Base-by-base conservation (phyloP, 1,140 invertebrate genomes). In the Tetramorium alpestre region DNA sequence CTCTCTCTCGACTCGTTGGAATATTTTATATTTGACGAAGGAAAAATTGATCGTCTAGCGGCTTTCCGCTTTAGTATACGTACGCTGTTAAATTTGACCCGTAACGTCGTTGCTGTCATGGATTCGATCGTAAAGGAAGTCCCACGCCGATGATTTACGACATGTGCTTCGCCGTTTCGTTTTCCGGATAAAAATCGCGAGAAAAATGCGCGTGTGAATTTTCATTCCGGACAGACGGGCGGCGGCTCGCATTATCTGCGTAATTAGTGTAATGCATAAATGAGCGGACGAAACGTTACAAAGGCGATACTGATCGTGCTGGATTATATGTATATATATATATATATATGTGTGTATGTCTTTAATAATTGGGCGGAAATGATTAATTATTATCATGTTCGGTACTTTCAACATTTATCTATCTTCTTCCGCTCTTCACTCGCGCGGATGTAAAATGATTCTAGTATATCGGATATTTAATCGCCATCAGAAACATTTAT, bases 11-110 rank as follows among this genome's bases (percentile, higher is more conserved):
- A n/a, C 85, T 90, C 86, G 78, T 90, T 90, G 54, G 54, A 90
- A 89, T 92, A 91, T 89, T 92, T 92, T 60, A 89, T 51, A 65
- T 78, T 77, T n/a, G 51, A 76, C 44, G 60, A 78, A 81, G 73
- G 33, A 56, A 58, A 49, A 54, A 70, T 58, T 65, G 58, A 86
- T 88, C 70, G 67, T 22, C 64, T n/a, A 13, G 58, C 38, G 25
- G 1, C 11, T 67, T 8, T 16, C 7, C 2, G 8, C 56, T 67
- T 69, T 69, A 69, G n/a, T 64, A 47, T 38, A 49, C 13, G 28
- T 25, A 51, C 8, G 33, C 11, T 18, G 7, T 64, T 49, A 56
- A 73, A 82, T 60, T 64, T 54, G 10, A 8, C 13, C 33, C 25
- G 13, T 3, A 16, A 88, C 25, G 16, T 72, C 62, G 44, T 51